Percentiles rank a stretch among this genome's conserved stretches.
Conservation (phyloP, 2,797 vertebrate species). For the Potorous gilbertii region DNA sequence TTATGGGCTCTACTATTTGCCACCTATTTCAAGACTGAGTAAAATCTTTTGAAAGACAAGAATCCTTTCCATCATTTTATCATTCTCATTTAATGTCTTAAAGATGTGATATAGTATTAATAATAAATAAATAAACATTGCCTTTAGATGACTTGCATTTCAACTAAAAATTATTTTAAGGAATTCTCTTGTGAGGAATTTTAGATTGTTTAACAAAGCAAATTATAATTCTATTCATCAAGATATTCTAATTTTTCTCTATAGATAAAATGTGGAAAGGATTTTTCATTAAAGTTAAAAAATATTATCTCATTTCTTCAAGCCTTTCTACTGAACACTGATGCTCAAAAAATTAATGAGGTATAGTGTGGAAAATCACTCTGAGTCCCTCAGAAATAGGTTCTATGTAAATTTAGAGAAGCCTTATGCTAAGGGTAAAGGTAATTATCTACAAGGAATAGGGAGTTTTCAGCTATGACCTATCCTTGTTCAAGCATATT, state of each 20-base stretch:
- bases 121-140: background rate
- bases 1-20: background rate
- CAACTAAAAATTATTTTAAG: slow-evolving; percentile 18
- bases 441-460: slow-evolving; percentile 44
- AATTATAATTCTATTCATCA: background rate
- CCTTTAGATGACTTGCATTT: background rate
- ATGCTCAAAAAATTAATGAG: slow-evolving; percentile 62
- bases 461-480: slow-evolving; percentile 11
- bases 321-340: slow-evolving; percentile 5
- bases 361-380: slow-evolving; percentile 25
- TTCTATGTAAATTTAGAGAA: slow-evolving; percentile 39
- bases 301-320: slow-evolving; percentile 47
- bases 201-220: background rate
- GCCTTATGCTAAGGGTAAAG: slow-evolving; percentile 32
- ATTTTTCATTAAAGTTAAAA: slow-evolving; percentile 15
- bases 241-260: background rate
- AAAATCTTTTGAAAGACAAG: slow-evolving; percentile 30
- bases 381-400: slow-evolving; percentile 16
- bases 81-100: slow-evolving; percentile 5
- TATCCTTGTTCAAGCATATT: slow-evolving; percentile 30
- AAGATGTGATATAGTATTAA: background rate
- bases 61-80: slow-evolving; percentile 17
- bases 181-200: background rate
- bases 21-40: background rate
- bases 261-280: background rate